Evolutionary conservation across 2,113 vertebrate species (phyloP).

Genomic region (Cebidichthys violaceus): DNA sequence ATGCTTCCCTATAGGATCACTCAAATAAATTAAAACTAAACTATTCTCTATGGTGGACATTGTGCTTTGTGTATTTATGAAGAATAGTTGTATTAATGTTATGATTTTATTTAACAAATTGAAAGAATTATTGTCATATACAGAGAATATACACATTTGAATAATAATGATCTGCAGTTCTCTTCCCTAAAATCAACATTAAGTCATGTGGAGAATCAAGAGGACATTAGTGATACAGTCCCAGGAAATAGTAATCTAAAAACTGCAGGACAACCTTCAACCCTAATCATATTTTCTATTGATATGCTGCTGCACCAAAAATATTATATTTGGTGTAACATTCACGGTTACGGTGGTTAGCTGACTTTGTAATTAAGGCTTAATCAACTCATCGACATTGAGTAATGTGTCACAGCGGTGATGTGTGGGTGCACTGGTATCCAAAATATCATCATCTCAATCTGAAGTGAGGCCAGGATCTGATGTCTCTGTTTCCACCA

Average conservation of each 20-base stretch:
- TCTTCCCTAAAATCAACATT: background rate
- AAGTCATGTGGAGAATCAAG: background rate
- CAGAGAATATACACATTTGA: background rate
- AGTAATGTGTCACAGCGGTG: conserved; percentile 43
- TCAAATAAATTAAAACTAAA: background rate
- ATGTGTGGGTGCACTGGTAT: conserved; percentile 4
- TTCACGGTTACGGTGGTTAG: conserved; percentile 21
- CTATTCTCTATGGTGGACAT: background rate
- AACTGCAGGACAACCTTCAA: conserved; percentile 7
- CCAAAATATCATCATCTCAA: conserved; percentile 38
- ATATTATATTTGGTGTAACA: conserved; percentile 41
- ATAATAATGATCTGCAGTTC: background rate
- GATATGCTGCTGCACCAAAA: conserved; percentile 49
- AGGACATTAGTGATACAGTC: conserved; percentile 18
- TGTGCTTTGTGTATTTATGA: background rate
- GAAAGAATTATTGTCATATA: background rate
- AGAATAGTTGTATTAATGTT: background rate
- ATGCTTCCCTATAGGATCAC: background rate
- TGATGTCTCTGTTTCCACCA: background rate
- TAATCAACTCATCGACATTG: conserved; percentile 55
- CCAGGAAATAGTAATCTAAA: background rate
- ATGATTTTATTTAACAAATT: too few species aligned
- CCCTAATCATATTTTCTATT: background rate
- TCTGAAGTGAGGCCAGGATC: conserved; percentile 4
- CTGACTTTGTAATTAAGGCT: conserved; percentile 58